Conservation (phyloP, 92 coral and sea anemone species). For the Porites cylindrica region DNA sequence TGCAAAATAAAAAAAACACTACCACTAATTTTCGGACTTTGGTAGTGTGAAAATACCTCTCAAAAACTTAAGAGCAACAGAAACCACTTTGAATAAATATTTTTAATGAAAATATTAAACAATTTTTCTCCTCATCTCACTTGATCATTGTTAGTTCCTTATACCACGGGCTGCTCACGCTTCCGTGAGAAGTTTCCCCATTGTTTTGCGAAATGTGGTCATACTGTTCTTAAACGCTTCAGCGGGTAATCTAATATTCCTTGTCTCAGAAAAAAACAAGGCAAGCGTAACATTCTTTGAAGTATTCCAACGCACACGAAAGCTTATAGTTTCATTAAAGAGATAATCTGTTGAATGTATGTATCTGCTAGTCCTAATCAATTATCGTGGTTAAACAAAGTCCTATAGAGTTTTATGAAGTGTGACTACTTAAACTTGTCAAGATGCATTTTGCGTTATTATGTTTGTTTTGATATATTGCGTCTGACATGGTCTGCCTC, state of each 20-base stretch:
- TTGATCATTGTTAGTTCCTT: neutral
- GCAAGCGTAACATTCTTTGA: neutral
- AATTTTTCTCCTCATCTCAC: no score
- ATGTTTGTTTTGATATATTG: no score
- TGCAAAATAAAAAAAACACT: no score
- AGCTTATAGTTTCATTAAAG: neutral
- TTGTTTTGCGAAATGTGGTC: slow-evolving; percentile 19
- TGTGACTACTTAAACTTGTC: no score
- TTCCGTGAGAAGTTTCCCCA: neutral
- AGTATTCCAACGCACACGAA: neutral
- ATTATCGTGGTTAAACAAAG: no score
- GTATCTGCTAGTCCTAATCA: no score
- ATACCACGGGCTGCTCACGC: neutral
- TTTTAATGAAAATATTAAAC: neutral
- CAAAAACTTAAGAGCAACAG: neutral
- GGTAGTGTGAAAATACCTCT: neutral
- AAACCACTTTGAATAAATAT: slow-evolving; percentile 5
- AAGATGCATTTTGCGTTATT: no score
- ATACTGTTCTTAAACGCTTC: neutral
- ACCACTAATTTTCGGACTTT: no score
- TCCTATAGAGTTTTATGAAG: no score
- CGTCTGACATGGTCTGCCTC: no score
- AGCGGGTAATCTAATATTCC: neutral
- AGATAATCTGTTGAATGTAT: no score
- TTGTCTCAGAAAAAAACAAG: neutral